phyloP scores from a whole-genome alignment of 2,113 vertebrate species.

The Isichthys henryi region DNA sequence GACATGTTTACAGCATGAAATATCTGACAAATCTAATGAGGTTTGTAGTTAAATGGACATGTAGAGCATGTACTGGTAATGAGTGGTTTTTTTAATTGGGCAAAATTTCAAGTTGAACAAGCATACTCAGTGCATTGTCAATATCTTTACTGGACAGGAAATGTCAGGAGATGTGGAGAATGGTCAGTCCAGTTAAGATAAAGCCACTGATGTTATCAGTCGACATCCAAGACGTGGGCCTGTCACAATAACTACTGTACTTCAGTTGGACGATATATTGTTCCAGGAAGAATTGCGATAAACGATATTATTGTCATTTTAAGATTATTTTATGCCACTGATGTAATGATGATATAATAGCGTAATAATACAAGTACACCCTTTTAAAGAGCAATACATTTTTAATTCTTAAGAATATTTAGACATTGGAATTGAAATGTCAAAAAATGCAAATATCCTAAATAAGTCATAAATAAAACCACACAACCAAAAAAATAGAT shows the following conservation, averaged over 20 bases:
- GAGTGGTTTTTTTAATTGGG: constrained; percentile 35
- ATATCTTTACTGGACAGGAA: constrained; percentile 28
- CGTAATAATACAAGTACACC: neutral
- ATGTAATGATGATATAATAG: neutral
- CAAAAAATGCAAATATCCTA: neutral
- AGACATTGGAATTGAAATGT: neutral
- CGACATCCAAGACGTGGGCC: constrained; percentile 23
- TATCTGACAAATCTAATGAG: neutral
- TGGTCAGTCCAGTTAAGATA: neutral
- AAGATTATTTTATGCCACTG: neutral
- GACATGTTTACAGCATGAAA: neutral
- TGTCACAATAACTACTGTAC: neutral
- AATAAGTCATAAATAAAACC: neutral
- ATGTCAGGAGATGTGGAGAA: neutral
- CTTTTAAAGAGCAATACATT: neutral
- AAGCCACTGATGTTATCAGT: constrained; percentile 28
- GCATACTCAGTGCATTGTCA: constrained; percentile 29
- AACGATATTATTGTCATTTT: neutral
- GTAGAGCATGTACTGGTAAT: constrained; percentile 32
- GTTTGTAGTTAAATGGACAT: neutral
- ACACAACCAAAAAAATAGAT: neutral
- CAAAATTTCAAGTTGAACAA: constrained; percentile 43
- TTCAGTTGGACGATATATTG: constrained; percentile 22
- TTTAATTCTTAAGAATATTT: neutral
- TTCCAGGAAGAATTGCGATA: neutral